Base-by-base conservation (phyloP, 2,888 invertebrate genomes). In the Drosophila kuntzei region DNA sequence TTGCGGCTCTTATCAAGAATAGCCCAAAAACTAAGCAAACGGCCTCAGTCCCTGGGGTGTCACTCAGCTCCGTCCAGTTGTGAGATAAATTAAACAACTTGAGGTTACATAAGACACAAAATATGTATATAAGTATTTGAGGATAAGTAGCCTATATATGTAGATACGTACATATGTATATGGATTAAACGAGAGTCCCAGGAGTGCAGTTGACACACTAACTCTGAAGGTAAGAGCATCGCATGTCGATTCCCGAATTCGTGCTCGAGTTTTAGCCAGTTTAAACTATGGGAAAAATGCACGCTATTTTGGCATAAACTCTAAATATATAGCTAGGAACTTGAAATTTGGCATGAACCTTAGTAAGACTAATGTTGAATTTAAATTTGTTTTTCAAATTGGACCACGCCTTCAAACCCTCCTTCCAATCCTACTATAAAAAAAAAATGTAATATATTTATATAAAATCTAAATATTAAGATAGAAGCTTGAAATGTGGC, bases 61-160 rank as follows among this genome's bases (percentile, higher is more conserved):
- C 39, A 46, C 72, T 68, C 55, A 60, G 37, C 61, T 11, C 4
- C 18, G 64, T 69, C 65, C 76, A 57, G 71, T 39, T 67, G 59
- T 47, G 32, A 69, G 73, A 61, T 73, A 76, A 85, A 83, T 85
- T 81, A 82, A 74, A 79, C 67, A 85, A 85, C 75, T 83, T 60
- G 57, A 49, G 69, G 59, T 68, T 60, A 71, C 44, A 44, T 46
- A 67, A 57, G 60, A 67, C 68, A 64, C 81, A 74, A 85, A 74
- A 87, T 84, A 58, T 11, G 8, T 54, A 46, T 41, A 53, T 22
- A 44, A 25, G 39, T 36, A 53, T 39, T 39, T 18, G 18, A 18
- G 57, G 43, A 34, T 74, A 72, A 68, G 62, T 58, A 70, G 69
- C 57, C 34, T n/a, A 49, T n/a, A n/a, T n/a, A n/a, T n/a, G n/a